Conservation (phyloP, 2,113 vertebrate genomes). For the Dryoscopus gambensis region DNA sequence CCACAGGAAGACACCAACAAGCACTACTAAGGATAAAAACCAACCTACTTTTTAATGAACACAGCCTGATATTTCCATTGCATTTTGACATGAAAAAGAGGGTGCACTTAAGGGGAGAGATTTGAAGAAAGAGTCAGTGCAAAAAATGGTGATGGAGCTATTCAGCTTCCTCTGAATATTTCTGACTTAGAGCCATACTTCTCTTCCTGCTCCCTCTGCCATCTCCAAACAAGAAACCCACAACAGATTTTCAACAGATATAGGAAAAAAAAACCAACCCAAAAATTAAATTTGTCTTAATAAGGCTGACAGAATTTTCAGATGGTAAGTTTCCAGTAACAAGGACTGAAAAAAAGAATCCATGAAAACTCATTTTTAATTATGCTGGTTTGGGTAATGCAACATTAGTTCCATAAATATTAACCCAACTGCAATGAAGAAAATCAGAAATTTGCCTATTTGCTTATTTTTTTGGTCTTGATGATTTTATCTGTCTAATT, state of each 20-base stretch:
- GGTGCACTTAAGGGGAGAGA: neutral
- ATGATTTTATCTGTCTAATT: neutral
- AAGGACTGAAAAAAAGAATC: neutral
- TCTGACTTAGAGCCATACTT: neutral
- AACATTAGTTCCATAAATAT: neutral
- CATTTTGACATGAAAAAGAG: neutral
- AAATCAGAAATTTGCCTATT: neutral
- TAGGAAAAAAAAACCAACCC: neutral
- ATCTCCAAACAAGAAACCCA: neutral
- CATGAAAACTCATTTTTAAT: neutral
- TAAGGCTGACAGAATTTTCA: neutral
- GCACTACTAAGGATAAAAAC: neutral
- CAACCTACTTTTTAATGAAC: neutral
- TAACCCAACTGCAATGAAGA: neutral
- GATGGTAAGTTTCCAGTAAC: neutral
- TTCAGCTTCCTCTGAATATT: neutral
- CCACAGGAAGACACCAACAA: neutral
- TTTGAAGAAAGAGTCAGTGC: neutral
- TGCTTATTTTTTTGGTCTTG: neutral
- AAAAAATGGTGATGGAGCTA: neutral
- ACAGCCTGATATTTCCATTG: neutral
- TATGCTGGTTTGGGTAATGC: neutral
- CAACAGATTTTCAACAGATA: neutral
- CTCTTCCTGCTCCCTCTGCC: neutral
- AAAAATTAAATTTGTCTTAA: neutral